These are phyloP conservation scores for Jacana jacana DNA, from an alignment of 2,113 vertebrate genomes.

Conservation along the genomic window DNA sequence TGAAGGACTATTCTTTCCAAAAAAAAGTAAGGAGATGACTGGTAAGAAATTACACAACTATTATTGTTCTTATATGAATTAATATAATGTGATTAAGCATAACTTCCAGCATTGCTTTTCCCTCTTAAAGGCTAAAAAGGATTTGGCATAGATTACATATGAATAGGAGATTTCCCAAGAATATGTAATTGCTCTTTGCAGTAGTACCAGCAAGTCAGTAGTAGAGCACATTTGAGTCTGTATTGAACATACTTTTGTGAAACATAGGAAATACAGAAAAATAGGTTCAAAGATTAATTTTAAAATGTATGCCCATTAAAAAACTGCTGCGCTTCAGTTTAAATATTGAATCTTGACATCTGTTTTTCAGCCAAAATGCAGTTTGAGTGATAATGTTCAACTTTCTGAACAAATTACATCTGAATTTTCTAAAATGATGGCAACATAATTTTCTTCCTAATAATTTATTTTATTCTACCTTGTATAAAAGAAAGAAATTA, in stretches of 20 bases:
- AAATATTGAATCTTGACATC: neutral
- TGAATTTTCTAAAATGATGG: neutral
- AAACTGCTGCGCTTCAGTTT: neutral
- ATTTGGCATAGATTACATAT: neutral
- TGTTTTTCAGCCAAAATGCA: neutral
- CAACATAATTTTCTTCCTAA: neutral
- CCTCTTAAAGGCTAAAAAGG: neutral
- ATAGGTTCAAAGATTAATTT: neutral
- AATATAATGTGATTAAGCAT: neutral
- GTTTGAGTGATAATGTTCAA: neutral
- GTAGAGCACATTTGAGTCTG: neutral
- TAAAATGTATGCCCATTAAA: neutral
- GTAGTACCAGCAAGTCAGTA: neutral
- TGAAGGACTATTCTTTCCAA: neutral
- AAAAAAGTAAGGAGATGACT: neutral
- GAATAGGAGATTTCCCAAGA: neutral
- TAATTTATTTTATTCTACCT: neutral
- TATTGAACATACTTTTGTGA: neutral
- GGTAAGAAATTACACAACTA: accelerated
- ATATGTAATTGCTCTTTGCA: neutral
- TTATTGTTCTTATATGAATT: neutral
- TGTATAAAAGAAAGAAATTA: neutral
- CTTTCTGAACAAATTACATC: neutral
- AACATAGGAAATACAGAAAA: neutral
- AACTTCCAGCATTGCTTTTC: neutral